Conservation (phyloP, 2,113 vertebrate genomes). For the Acrocephalus arundinaceus region DNA sequence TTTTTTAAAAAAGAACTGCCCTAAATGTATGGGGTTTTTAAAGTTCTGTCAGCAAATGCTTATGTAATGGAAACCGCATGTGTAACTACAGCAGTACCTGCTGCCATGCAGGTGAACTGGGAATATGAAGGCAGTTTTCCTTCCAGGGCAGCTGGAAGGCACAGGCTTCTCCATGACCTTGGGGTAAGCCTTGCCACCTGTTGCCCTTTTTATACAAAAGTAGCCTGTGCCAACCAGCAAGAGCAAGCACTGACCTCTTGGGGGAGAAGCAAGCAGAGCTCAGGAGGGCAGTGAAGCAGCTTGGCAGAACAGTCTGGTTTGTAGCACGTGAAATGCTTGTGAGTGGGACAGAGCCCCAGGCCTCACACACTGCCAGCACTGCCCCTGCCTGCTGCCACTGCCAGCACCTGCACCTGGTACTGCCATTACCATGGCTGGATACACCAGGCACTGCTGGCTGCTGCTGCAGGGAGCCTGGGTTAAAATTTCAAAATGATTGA, state of each 20-base stretch:
- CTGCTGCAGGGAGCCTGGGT: neutral
- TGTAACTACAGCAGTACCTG: neutral
- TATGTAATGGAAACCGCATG: neutral
- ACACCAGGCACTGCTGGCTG: neutral
- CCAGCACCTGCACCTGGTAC: neutral
- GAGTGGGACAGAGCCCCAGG: neutral
- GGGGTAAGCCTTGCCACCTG: neutral
- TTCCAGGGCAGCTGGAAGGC: neutral
- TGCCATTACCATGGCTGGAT: accelerated
- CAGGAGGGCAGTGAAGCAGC: neutral
- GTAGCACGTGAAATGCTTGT: neutral
- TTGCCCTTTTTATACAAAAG: conserved; percentile 35
- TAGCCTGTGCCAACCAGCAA: neutral
- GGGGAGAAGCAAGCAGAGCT: neutral
- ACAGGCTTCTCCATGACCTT: neutral
- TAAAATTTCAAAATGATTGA: neutral
- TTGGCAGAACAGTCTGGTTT: neutral
- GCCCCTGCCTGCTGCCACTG: neutral
- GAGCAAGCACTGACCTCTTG: neutral
- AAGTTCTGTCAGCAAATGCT: neutral
- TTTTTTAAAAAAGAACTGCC: neutral
- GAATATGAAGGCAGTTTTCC: neutral
- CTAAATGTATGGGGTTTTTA: neutral
- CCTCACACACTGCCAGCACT: accelerated
- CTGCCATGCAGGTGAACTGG: neutral